Evolutionary conservation across 2,113 vertebrate genomes (phyloP), one percentile per base, ranked within the genome.

Genomic region (Girardinichthys multiradiatus): DNA sequence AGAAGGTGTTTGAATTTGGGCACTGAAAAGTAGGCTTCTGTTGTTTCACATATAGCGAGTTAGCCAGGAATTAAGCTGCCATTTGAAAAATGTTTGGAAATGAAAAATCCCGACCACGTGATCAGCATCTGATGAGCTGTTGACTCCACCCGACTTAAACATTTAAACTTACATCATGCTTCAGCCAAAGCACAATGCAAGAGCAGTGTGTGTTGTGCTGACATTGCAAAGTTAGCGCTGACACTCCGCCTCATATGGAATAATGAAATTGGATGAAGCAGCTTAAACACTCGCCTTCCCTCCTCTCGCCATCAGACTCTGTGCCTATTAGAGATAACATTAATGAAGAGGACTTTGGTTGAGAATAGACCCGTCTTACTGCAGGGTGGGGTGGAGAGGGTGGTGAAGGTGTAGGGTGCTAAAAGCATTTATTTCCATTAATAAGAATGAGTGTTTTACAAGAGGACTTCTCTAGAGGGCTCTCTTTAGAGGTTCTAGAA

Each of bases 281-380:
- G 91, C 91, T 94, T 94, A 92, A 89, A 82, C 51, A 73, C 31
- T 68, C 59, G 39, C 77, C 72, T 61, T 81, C 82, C 85, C 87
- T 76, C 42, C 86, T 72, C 84, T 78, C 45, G 31, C 89, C 89
- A 90, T 89, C 87, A 71, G 80, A 88, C 84, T 82, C 81, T 83
- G 87, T 80, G 88, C 90, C 87, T 82, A 89, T 91, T 92, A 87
- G 89, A 94, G 93, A 94, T 94, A 94, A 93, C 86, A 79, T 87
- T 94, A 93, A 94, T 94, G 93, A 92, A 92, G 91, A 86, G 77
- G 91, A 86, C 90, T 92, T 90, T 77, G 90, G 90, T 76, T 74
- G 76, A 85, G 86, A 89, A 90, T 83, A 92, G 89, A 90, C 87
- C 69, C 74, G 62, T 90, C 90, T 89, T 90, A 82, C 71, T 89